Base-by-base conservation (phyloP, 2,888 invertebrate species). In the Rhamnusium bicolor region DNA sequence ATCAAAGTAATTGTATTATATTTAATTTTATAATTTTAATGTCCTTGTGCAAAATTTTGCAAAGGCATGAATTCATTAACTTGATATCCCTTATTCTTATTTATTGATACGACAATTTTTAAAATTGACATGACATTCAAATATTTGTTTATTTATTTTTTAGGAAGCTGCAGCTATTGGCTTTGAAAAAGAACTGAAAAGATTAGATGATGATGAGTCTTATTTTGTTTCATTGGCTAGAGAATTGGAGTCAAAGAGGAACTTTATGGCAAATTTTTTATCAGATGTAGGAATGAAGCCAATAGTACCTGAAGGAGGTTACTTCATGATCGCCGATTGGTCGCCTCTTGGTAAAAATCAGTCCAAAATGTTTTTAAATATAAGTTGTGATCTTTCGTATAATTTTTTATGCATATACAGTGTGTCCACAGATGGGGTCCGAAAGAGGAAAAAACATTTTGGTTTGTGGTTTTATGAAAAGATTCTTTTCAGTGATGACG, bases 291-390 rank as follows among this genome's bases (percentile, higher is more conserved):
- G 97, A 0, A 95, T 99, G 93, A 92, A 92, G 47, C 97, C 98
- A 0, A 96, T 96, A 0, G 89, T 98, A 69, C 99, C 99, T 0
- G 97, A 99, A 81, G 98, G 97, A 2, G 99, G 99, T 0, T 99
- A 98, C 89, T 99, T 99, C 86, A 94, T 99, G 91, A 87, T 99
- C 65, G 98, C 98, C 0, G 97, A 99, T 88, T 98, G 96, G 94
- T 92, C 94, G 8, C 89, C 92, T 4, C 88, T 97, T 76, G 92
- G 94, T 93, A 86, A n/a, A 4, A 32, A 58, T 27, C 14, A 58
- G 16, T 58, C n/a, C 7, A 4, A 54, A 19, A 54, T 27, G 10
- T 54, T 54, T n/a, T 69, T n/a, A 16, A 19, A 32, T 18, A 27
- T 53, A 21, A 12, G 7, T 24, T 7, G 51, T 49, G 10, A 19